A percentile compares a stretch with the other conserved stretches of the same genome.
Conservation (phyloP, 2,797 vertebrate genomes). For the Balearica regulorum region DNA sequence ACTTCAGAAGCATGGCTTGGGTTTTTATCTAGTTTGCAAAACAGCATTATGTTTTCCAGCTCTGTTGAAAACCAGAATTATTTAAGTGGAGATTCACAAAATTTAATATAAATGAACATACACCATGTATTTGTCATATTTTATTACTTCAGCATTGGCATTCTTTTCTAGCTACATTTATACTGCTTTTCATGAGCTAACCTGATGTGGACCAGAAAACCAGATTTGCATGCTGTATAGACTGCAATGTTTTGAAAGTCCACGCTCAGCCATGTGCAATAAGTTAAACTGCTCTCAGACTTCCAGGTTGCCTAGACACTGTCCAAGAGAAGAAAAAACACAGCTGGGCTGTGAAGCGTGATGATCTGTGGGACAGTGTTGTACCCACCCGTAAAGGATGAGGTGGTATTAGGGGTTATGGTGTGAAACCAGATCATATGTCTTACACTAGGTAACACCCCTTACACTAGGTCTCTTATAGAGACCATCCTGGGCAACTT, state of each 20-base stretch:
- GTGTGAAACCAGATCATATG: neutral
- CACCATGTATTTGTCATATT: neutral
- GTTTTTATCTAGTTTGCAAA: neutral
- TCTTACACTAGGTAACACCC: neutral
- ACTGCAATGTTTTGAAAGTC: neutral
- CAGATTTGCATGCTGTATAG: neutral
- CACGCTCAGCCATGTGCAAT: neutral
- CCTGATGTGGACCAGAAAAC: neutral
- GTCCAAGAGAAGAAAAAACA: neutral
- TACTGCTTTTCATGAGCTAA: neutral
- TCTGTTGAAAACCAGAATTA: neutral
- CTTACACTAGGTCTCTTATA: neutral
- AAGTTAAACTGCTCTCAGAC: neutral
- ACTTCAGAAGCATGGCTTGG: neutral
- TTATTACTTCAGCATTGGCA: neutral
- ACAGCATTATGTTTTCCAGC: accelerated
- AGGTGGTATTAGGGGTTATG: too few species aligned
- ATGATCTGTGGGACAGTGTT: neutral
- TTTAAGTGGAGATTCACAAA: neutral
- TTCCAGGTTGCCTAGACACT: neutral
- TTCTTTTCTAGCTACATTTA: neutral
- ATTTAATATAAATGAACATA: neutral
- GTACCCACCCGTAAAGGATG: neutral
- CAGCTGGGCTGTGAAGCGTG: neutral
- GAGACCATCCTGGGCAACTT: neutral